Evolutionary conservation across 2,888 invertebrate genomes (phyloP).

Genomic region (Embidobia sp.): DNA sequence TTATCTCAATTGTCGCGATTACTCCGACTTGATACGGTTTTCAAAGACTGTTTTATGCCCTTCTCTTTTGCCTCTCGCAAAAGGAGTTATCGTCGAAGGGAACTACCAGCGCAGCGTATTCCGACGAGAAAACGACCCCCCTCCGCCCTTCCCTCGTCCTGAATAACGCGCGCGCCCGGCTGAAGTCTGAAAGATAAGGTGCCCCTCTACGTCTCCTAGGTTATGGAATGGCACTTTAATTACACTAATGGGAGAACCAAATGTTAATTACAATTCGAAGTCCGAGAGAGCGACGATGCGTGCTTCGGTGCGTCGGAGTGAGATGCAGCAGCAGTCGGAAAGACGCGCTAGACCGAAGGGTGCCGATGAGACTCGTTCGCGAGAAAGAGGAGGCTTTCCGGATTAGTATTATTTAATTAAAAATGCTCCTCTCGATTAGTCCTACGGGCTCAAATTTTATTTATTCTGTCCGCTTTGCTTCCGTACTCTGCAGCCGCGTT

Average conservation of each 20-base stretch:
- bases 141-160: constrained; percentile 63
- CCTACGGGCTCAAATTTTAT: constrained; percentile 55
- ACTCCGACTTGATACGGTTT: constrained; percentile 73
- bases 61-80: constrained; percentile 67
- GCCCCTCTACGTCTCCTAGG: constrained; percentile 81
- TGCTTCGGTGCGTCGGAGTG: constrained; percentile 68
- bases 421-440: constrained; percentile 75
- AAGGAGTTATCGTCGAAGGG: constrained; percentile 77
- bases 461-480: constrained; percentile 27
- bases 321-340: constrained; percentile 66
- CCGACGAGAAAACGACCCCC: constrained; percentile 72
- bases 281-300: constrained; percentile 83
- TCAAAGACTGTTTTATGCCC: constrained; percentile 62
- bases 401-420: constrained; percentile 81
- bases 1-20: constrained; percentile 74
- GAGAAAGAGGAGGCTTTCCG: constrained; percentile 73
- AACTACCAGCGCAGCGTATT: constrained; percentile 72
- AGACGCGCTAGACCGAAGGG: constrained; percentile 68
- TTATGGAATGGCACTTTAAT: constrained; percentile 88
- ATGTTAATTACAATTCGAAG: constrained; percentile 89
- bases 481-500: background rate
- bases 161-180: constrained; percentile 71
- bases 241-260: constrained; percentile 89
- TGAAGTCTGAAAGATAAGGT: constrained; percentile 82
- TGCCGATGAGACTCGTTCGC: constrained; percentile 70